Evolutionary conservation across 2,113 vertebrate genomes (phyloP).

Genomic region (Rallus limicola): DNA sequence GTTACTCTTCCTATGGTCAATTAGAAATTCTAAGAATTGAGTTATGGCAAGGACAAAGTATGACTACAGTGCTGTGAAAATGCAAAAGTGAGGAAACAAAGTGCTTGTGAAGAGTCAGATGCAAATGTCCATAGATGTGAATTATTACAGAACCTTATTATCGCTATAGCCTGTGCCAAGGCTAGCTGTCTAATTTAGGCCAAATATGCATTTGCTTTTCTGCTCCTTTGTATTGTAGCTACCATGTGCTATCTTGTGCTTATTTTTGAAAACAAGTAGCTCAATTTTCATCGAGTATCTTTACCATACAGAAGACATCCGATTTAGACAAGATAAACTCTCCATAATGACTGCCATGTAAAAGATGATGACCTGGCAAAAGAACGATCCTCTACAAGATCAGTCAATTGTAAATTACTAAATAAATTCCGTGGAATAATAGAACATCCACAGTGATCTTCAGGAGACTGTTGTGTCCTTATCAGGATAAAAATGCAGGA

Average conservation of each 20-base stretch:
- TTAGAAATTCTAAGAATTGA: background rate
- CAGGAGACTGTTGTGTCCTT: background rate
- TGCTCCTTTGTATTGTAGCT: background rate
- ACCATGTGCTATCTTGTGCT: background rate
- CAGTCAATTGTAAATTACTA: background rate
- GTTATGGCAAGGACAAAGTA: no score
- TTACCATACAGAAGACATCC: accelerated
- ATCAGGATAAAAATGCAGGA: background rate
- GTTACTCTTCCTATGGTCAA: background rate
- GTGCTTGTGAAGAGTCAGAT: background rate
- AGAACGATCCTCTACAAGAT: background rate
- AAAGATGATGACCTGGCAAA: background rate
- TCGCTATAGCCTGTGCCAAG: background rate
- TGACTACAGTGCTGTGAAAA: background rate
- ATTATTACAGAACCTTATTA: background rate
- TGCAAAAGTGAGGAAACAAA: background rate
- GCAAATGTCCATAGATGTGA: background rate
- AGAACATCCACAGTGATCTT: background rate
- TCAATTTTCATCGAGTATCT: background rate
- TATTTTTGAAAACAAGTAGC: background rate
- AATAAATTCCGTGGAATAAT: background rate
- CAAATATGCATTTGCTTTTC: background rate
- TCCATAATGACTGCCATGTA: background rate
- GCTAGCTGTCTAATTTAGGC: background rate
- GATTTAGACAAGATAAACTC: background rate